Evolutionary conservation across 2,113 vertebrate genomes (phyloP).

Genomic region (Plectropomus leopardus): DNA sequence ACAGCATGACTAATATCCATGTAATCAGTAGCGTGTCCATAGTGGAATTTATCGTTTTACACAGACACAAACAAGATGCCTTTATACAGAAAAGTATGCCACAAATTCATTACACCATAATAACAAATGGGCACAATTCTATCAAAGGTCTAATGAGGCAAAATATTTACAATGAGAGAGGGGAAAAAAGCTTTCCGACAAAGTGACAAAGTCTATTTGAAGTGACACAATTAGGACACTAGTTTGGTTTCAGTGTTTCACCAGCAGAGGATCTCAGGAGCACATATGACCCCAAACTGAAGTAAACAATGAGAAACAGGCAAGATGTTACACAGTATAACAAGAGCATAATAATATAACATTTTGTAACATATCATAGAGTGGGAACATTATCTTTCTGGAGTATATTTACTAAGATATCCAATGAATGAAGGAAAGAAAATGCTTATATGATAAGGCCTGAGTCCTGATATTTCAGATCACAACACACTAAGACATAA

Average conservation of each 20-base stretch:
- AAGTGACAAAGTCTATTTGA: slow-evolving; percentile 52
- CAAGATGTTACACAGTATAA: slow-evolving; percentile 48
- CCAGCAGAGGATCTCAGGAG: slow-evolving; percentile 36
- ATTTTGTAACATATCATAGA: slow-evolving; percentile 42
- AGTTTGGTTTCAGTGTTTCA: slow-evolving; percentile 68
- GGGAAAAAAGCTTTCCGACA: slow-evolving; percentile 22
- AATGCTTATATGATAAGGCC: slow-evolving; percentile 53
- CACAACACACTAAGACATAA: slow-evolving; percentile 65
- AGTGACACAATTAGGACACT: slow-evolving; percentile 70
- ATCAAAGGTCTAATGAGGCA: slow-evolving; percentile 53
- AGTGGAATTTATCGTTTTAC: slow-evolving; percentile 38
- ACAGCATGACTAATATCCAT: slow-evolving; percentile 51
- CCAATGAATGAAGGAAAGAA: slow-evolving; percentile 32
- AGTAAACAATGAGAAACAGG: slow-evolving; percentile 50
- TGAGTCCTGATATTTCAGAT: slow-evolving; percentile 59
- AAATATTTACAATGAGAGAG: slow-evolving; percentile 67
- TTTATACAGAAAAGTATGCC: slow-evolving; percentile 64
- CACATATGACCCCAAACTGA: slow-evolving; percentile 50
- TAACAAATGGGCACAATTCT: slow-evolving; percentile 51
- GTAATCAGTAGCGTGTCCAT: slow-evolving; percentile 31
- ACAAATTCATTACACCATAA: slow-evolving; percentile 55
- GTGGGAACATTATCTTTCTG: slow-evolving; percentile 14
- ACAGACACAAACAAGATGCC: slow-evolving; percentile 54
- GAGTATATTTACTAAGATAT: slow-evolving; percentile 50
- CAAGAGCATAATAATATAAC: slow-evolving; percentile 43